phyloP scores from a whole-genome alignment of 2,113 vertebrate genomes.

The Poecilia latipinna region DNA sequence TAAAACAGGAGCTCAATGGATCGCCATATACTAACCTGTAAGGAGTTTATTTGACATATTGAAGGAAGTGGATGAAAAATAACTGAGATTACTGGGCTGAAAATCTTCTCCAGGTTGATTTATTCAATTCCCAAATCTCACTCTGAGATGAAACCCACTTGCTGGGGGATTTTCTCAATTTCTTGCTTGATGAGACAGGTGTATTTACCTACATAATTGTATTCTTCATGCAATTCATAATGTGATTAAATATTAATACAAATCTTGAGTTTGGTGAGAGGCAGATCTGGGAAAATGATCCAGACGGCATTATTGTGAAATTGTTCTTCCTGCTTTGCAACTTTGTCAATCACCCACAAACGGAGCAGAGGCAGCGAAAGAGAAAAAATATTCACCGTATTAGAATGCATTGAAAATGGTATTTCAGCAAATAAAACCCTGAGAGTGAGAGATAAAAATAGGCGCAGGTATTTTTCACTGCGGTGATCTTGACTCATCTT shows the following conservation, averaged over 20 bases:
- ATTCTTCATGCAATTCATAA: constrained; percentile 78
- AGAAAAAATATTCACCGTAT: constrained; percentile 48
- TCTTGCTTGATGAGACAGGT: constrained; percentile 81
- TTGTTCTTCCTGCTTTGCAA: constrained; percentile 63
- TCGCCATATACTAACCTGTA: constrained; percentile 43
- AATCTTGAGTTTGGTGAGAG: constrained; percentile 68
- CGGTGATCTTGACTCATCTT: constrained; percentile 52
- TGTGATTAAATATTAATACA: constrained; percentile 81
- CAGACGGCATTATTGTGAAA: constrained; percentile 67
- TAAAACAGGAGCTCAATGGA: constrained; percentile 39
- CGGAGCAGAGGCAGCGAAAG: constrained; percentile 38
- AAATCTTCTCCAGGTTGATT: constrained; percentile 67
- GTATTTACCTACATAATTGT: constrained; percentile 83
- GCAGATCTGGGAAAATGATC: constrained; percentile 68
- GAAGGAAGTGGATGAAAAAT: constrained; percentile 59
- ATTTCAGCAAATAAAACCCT: constrained; percentile 44
- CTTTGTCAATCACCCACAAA: constrained; percentile 59
- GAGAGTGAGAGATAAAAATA: constrained; percentile 50
- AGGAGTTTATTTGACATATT: constrained; percentile 48
- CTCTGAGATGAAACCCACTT: constrained; percentile 70
- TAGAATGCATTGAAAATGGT: constrained; percentile 39
- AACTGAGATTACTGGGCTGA: constrained; percentile 66
- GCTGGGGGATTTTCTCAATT: constrained; percentile 78
- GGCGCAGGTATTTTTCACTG: constrained; percentile 33
- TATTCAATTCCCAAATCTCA: constrained; percentile 71